These are phyloP conservation scores for Haemorhous mexicanus DNA, from an alignment of 2,113 vertebrate genomes.

Conservation along the genomic window DNA sequence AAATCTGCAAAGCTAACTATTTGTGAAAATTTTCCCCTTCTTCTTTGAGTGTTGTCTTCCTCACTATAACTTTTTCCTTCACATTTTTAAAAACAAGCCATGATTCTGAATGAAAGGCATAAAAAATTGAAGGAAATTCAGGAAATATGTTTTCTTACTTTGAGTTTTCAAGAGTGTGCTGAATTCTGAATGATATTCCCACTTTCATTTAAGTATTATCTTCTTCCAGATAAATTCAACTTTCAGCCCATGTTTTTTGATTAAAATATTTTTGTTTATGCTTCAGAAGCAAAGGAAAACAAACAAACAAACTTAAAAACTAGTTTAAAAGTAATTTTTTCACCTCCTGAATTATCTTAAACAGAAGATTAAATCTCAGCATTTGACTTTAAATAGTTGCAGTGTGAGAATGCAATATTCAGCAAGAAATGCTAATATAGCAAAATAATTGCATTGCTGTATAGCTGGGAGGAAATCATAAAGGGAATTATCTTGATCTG, in stretches of 20 bases:
- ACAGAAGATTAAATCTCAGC: constrained; percentile 9
- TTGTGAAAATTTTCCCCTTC: neutral
- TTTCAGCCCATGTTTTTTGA: neutral
- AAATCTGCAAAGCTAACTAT: neutral
- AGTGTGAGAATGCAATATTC: neutral
- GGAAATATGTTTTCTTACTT: neutral
- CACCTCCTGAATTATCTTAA: neutral
- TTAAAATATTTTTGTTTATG: neutral
- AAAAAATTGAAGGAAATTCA: neutral
- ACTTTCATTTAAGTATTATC: neutral
- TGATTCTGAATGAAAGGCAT: neutral
- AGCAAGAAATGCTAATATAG: constrained; percentile 31
- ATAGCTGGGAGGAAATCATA: neutral
- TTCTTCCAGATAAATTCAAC: neutral
- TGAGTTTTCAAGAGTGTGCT: neutral
- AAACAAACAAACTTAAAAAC: neutral
- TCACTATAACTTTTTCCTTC: neutral
- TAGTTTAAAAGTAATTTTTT: neutral
- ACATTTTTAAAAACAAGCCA: neutral
- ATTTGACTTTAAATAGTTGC: neutral
- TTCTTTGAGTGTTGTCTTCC: neutral
- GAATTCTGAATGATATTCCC: neutral
- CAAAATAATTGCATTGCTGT: constrained; percentile 29
- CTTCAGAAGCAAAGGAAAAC: neutral
- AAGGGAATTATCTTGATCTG: constrained; percentile 23